A percentile compares a stretch with the other conserved stretches of the same genome.
These are phyloP conservation scores for Drosophila trapezifrons DNA, from an alignment of 1,140 invertebrate species.

Conservation along the genomic window DNA sequence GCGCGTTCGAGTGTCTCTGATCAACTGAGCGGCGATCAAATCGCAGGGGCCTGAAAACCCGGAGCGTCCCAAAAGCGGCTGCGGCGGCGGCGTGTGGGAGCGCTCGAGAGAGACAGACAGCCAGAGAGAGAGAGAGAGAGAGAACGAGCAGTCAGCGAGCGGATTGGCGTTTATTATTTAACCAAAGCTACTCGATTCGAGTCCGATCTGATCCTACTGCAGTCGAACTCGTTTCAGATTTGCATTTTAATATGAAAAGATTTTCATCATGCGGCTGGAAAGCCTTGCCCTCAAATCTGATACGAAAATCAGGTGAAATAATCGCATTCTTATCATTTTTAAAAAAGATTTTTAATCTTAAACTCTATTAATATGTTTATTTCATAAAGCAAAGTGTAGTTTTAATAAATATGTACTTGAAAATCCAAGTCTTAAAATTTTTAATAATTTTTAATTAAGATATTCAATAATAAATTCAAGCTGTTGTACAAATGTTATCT, in stretches of 20 bases:
- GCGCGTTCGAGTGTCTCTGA: slow-evolving; percentile 74
- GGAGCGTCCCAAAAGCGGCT: slow-evolving; percentile 12
- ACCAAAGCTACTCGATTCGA: slow-evolving; percentile 26
- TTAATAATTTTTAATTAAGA: not conserved
- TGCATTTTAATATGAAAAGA: slow-evolving; percentile 15
- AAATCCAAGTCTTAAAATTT: too few relatives aligned
- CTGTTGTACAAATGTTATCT: too few relatives aligned
- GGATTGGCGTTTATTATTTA: slow-evolving; percentile 34
- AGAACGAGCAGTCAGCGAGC: slow-evolving; percentile 5
- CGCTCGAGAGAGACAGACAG: slow-evolving; percentile 2
- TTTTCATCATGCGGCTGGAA: slow-evolving; percentile 14
- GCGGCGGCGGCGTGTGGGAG: slow-evolving; percentile 3
- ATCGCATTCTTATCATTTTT: slow-evolving; percentile 1
- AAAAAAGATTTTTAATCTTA: not conserved
- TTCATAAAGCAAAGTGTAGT: not conserved
- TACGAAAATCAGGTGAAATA: not conserved
- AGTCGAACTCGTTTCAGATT: slow-evolving; percentile 21
- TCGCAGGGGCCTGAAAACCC: slow-evolving; percentile 50
- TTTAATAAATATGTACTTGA: not conserved
- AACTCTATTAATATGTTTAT: not conserved
- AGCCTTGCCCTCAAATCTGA: slow-evolving; percentile 29
- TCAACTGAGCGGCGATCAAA: slow-evolving; percentile 80
- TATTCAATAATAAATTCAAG: not conserved
- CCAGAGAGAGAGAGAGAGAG: slow-evolving; percentile 1
- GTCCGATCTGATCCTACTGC: slow-evolving; percentile 16